Base-by-base conservation (phyloP, 2,888 invertebrate genomes). In the Synanthedon andrenaeformis region DNA sequence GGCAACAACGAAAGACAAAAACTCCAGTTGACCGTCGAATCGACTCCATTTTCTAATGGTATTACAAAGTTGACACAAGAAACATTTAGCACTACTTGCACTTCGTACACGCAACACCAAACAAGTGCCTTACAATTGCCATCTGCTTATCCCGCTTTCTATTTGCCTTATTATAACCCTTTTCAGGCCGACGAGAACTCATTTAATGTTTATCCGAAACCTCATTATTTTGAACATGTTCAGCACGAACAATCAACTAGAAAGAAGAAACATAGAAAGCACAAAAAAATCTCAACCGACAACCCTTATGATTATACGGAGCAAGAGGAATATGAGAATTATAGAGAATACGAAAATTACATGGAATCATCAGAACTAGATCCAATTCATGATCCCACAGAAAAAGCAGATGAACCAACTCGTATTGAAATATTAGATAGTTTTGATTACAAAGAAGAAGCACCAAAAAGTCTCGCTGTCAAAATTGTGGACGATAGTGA, bases 91-190 rank as follows among this genome's bases (percentile, higher is more conserved):
- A 13, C 49, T 1, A 49, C 17, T 1, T 49, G 49, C 11, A 49
- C 49, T 12, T 49, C 49, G 23, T 49, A 49, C 12, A 49, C 49
- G 12, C 12, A 49, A 23, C 13, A 13, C 12, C 11, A 49, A 6
- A 19, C 49, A 49, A 49, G 23, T 12, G 23, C 11, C 19, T 49
- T 17, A 35, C 52, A 42, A 59, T 51, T 62, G 51, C 35, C 35
- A 35, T 53, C 66, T 28, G 52, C 58, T 19, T 67, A 65, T 57
- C 67, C 73, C 1, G 54, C 59, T 4, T 59, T 67, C 23, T 72
- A 72, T 54, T 51, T 67, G 12, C 67, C 72, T 3, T 72, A 74
- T 54, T 69, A 72, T 57, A 45, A 45, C 13, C 45, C 45, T 13
- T 45, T 45, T n/a, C 45, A 45, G 13, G 8, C 13, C 13, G 13